Evolutionary conservation across 1,140 invertebrate genomes (phyloP), one percentile per base, ranked within the genome.

Genomic region (Ericerus pela): DNA sequence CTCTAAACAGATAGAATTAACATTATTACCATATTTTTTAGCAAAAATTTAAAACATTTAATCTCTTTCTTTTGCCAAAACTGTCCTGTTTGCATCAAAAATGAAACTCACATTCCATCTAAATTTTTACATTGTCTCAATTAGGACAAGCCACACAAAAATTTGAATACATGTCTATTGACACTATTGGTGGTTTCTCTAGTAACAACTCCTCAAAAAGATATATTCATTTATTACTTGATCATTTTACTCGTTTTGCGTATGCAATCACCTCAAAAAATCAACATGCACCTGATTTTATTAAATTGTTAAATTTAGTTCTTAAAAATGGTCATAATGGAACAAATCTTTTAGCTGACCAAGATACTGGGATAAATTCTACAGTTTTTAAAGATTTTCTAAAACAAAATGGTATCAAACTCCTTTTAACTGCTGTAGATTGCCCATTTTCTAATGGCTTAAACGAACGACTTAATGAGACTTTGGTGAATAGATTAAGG

Each of bases 401-500:
- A 36, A 52, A 61, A 24, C 11, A 62, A 5, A 60, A 66, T 18
- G 27, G 60, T 30, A 59, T 68, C 41, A 18, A 31, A 59, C 3
- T 68, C 20, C 41, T 69, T 27, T 69, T n/a, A n/a, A n/a, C n/a
- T n/a, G n/a, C n/a, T n/a, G n/a, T n/a, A n/a, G n/a, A n/a, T n/a
- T n/a, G n/a, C n/a, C n/a, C n/a, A n/a, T n/a, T n/a, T n/a, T n/a
- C n/a, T n/a, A n/a, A n/a, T n/a, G n/a, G n/a, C n/a, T 68, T 38
- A 68, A 51, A 51, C 29, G 66, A 14, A 60, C 64, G 61, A 64
- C 62, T 64, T 43, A 66, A 67, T 57, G 64, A 66, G 61, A 67
- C 61, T 43, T 33, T 66, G 41, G 63, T 63, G 3, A 67, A 67
- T n/a, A n/a, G n/a, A n/a, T n/a, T n/a, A n/a, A n/a, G n/a, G n/a